Conservation (phyloP, 2,888 invertebrate species). For the Lasioglossum zephyrum region DNA sequence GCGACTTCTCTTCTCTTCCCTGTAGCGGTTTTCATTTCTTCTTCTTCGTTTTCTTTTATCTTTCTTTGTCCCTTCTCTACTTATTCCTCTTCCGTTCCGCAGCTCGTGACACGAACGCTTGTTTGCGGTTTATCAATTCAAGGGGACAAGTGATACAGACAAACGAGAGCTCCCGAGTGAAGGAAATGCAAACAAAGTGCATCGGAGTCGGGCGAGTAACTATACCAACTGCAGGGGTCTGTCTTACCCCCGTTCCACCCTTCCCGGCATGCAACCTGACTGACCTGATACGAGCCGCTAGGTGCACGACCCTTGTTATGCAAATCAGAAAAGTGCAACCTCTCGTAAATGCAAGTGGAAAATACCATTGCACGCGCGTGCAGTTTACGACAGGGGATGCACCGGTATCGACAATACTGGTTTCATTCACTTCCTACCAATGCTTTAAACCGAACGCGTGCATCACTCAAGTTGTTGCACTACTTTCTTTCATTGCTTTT, state of each 20-base stretch:
- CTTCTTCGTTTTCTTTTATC: background rate
- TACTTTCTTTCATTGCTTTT: background rate
- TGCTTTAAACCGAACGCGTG: background rate
- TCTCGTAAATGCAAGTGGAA: slow-evolving; percentile 66
- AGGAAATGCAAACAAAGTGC: slow-evolving; percentile 66
- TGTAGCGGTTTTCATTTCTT: slow-evolving; percentile 22
- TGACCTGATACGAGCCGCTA: slow-evolving; percentile 63
- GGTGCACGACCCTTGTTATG: slow-evolving; percentile 79
- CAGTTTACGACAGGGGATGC: slow-evolving; percentile 14
- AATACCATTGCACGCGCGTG: slow-evolving; percentile 42
- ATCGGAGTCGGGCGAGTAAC: slow-evolving; percentile 48
- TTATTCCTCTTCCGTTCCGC: background rate
- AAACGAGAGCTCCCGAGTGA: slow-evolving; percentile 39
- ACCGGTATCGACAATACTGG: slow-evolving; percentile 10
- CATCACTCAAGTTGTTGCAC: background rate
- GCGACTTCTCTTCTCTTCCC: slow-evolving; percentile 16
- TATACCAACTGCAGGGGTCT: slow-evolving; percentile 62
- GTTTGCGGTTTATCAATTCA: slow-evolving; percentile 33
- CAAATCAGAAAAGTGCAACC: slow-evolving; percentile 78
- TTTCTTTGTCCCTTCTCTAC: background rate
- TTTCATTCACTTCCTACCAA: slow-evolving; percentile 6
- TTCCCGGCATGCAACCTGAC: slow-evolving; percentile 64
- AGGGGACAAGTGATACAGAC: slow-evolving; percentile 51
- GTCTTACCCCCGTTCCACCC: slow-evolving; percentile 49
- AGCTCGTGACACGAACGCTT: slow-evolving; percentile 18